Base-by-base conservation (phyloP, 2,113 vertebrate species). In the Nematolebias whitei region DNA sequence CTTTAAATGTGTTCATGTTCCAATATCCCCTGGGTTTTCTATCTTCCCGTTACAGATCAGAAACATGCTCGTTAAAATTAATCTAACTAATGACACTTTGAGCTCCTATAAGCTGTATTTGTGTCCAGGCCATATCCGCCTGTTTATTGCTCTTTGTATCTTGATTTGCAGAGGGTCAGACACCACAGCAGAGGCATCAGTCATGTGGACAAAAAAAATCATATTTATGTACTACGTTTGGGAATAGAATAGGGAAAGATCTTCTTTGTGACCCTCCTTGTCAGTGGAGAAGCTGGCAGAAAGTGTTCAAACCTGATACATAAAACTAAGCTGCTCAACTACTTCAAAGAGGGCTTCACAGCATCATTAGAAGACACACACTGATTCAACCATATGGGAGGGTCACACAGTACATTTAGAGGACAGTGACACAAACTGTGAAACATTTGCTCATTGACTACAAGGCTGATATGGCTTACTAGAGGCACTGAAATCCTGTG, bases 301-400 rank as follows among this genome's bases (percentile, higher is more conserved):
- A 39, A 57, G 2, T 8, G 12, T 2, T 2, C 12, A 32, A 50
- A 51, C 20, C 47, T 13, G 10, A 13, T 18, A 51, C 14, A 43
- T 35, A 20, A 19, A 52, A 72, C 49, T 10, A 73, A 63, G 5
- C 23, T 41, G 23, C 18, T 61, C 35, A 63, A n/a, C 50, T 53
- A n/a, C 57, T 38, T 23, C 44, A 44, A 18, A 16, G 16, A 9
- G 2, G 32, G 55, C 12, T 49, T 54, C 38, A 60, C 43, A 15
- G 55, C 29, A n/a, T 20, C 29, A 12, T 1, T 35, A 26, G 1
- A 16, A 32, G 22, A 38, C 47, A 51, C 35, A 22, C 11, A 52
- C n/a, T 39, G 51, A 3, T 47, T 18, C 12, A 22, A 10, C 29
- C 63, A 48, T n/a, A 56, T 56, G 11, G 29, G 63, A 48, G 38